Percentiles rank a stretch among this genome's conserved stretches.
Evolutionary conservation across 2,797 vertebrate species (phyloP).

Genomic region (Coreius guichenoti): DNA sequence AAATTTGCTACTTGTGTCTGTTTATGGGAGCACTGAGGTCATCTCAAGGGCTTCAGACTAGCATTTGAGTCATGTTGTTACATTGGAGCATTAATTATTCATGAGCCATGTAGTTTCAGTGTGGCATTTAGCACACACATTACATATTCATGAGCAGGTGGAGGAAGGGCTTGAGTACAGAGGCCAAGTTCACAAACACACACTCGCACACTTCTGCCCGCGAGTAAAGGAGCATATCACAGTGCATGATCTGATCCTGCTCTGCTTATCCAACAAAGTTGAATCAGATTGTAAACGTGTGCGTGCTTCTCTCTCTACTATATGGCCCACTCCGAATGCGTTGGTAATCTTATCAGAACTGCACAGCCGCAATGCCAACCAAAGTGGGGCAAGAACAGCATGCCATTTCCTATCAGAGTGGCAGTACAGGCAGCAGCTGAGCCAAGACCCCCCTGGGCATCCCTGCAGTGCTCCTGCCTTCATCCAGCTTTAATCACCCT

Average conservation of each 20-base stretch:
- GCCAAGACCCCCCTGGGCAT: slow-evolving; percentile 45
- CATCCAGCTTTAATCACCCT: slow-evolving; percentile 55
- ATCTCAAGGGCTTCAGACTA: slow-evolving; percentile 15
- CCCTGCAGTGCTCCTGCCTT: slow-evolving; percentile 39
- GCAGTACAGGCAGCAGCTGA: slow-evolving; percentile 46
- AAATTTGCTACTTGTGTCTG: not conserved
- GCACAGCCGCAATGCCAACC: not conserved
- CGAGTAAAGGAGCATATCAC: not conserved
- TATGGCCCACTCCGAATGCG: not conserved
- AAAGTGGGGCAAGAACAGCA: not conserved
- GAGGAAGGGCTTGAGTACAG: slow-evolving; percentile 11
- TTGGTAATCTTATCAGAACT: slow-evolving; percentile 21
- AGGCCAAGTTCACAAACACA: slow-evolving; percentile 16
- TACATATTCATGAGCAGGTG: slow-evolving; percentile 38
- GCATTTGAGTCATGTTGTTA: slow-evolving; percentile 27
- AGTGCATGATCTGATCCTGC: not conserved
- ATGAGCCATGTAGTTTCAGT: slow-evolving; percentile 32
- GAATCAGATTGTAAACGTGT: not conserved
- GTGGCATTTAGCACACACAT: slow-evolving; percentile 30
- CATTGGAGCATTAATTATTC: slow-evolving; percentile 20
- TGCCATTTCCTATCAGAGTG: not conserved
- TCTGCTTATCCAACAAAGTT: not conserved
- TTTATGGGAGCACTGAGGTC: slow-evolving; percentile 16
- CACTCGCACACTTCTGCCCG: not conserved
- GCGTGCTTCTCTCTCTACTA: not conserved